A percentile compares a stretch with the other conserved stretches of the same genome.
These are phyloP conservation scores for Valencia hispanica DNA, from an alignment of 2,797 vertebrate species.

Conservation along the genomic window DNA sequence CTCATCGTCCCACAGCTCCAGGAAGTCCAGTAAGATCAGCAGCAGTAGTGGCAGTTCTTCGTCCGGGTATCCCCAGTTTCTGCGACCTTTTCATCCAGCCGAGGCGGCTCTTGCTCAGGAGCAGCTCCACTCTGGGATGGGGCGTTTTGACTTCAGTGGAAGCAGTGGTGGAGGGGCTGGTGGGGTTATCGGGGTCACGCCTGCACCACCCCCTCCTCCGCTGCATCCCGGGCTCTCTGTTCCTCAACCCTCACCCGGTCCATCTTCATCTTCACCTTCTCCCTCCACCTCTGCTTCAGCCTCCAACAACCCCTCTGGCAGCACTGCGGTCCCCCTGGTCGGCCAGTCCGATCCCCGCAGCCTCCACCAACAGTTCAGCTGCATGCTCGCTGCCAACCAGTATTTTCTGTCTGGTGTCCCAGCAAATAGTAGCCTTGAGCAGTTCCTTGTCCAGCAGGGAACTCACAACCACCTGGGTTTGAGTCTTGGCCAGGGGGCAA, in stretches of 20 bases:
- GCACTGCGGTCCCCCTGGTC: conserved; percentile 78
- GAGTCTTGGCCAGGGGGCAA: conserved; percentile 74
- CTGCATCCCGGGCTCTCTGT: conserved; percentile 83
- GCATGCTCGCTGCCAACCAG: conserved; percentile 87
- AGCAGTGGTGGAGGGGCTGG: conserved; percentile 69
- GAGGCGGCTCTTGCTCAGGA: conserved; percentile 84
- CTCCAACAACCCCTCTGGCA: conserved; percentile 80
- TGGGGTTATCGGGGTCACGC: conserved; percentile 79
- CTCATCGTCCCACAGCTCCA: conserved; percentile 81
- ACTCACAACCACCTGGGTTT: conserved; percentile 84
- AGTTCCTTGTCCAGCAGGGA: conserved; percentile 85
- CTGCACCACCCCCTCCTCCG: conserved; percentile 82
- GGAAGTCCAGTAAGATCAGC: conserved; percentile 84
- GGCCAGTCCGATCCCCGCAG: conserved; percentile 84
- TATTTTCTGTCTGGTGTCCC: conserved; percentile 86
- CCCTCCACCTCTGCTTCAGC: conserved; percentile 77
- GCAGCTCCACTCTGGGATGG: conserved; percentile 85
- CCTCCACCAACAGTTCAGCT: conserved; percentile 88
- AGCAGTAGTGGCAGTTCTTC: conserved; percentile 71
- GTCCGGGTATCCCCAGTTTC: conserved; percentile 83
- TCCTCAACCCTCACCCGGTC: conserved; percentile 80
- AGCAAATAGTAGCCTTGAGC: conserved; percentile 84
- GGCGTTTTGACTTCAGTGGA: conserved; percentile 83
- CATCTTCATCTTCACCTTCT: conserved; percentile 79
- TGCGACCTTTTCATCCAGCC: conserved; percentile 84